Conservation (phyloP, 2,113 vertebrate species). For the Lontra canadensis region DNA sequence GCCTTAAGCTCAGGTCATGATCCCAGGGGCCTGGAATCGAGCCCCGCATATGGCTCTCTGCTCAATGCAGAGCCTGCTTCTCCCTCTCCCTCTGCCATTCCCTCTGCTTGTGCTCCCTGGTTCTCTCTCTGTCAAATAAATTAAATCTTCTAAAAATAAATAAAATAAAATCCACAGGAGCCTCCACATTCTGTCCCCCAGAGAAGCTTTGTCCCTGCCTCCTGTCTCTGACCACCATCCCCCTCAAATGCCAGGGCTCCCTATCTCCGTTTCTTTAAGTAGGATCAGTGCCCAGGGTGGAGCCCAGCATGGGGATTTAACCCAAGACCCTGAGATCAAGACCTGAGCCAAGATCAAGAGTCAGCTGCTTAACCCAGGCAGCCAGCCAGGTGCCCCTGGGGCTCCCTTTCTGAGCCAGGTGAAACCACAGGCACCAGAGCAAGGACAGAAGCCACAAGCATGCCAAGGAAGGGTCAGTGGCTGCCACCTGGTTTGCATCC, state of each 20-base stretch:
- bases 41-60: rapidly evolving
- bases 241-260: neutral
- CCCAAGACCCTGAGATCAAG: neutral
- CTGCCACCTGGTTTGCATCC: constrained; percentile 37
- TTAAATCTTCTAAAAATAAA: too few species aligned
- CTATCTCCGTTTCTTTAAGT: neutral
- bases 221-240: neutral
- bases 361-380: neutral
- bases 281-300: neutral
- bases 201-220: neutral
- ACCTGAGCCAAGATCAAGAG: neutral
- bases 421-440: neutral
- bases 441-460: neutral
- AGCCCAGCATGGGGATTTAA: neutral
- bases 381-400: neutral
- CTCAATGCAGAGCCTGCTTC: too few species aligned
- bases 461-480: neutral
- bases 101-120: too few species aligned
- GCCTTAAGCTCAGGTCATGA: too few species aligned
- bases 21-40: too few species aligned
- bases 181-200: neutral
- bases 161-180: neutral
- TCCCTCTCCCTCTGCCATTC: too few species aligned
- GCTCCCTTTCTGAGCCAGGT: neutral
- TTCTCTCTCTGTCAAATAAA: too few species aligned